Percentiles rank a stretch among this genome's conserved stretches.
Evolutionary conservation across 2,888 invertebrate genomes (phyloP).

Genomic region (Yponomeuta sedellus): DNA sequence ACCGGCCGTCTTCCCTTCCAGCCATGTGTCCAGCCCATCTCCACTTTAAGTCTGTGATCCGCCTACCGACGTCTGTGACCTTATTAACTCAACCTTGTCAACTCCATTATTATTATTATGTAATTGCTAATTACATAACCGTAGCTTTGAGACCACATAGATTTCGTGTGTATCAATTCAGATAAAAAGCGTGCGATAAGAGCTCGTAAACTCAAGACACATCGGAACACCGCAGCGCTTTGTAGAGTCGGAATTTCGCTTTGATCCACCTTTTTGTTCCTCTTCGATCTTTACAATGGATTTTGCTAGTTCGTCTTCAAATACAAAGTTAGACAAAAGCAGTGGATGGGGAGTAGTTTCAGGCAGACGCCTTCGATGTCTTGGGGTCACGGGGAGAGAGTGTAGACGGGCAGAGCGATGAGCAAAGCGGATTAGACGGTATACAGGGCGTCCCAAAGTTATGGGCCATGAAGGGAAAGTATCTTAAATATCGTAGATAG

Average conservation of each 20-base stretch:
- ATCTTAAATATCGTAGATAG: no score
- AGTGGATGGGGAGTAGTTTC: slow-evolving; percentile 61
- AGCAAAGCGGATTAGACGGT: background rate
- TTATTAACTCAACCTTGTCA: no score
- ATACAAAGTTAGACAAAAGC: slow-evolving; percentile 70
- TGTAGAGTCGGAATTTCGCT: slow-evolving; percentile 16
- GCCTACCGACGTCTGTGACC: no score
- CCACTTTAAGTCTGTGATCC: no score
- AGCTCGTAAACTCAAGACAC: background rate
- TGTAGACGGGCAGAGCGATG: background rate
- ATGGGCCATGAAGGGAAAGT: no score
- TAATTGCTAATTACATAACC: no score
- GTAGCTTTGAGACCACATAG: no score
- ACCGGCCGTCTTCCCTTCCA: no score
- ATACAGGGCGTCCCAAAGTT: no score
- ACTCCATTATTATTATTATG: no score
- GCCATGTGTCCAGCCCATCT: no score
- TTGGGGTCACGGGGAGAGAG: background rate
- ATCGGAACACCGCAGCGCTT: background rate
- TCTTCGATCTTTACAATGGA: slow-evolving; percentile 42
- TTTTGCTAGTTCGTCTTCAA: slow-evolving; percentile 48
- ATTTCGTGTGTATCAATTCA: background rate
- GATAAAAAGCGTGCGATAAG: background rate
- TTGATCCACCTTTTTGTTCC: slow-evolving; percentile 31
- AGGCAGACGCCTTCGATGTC: slow-evolving; percentile 12